These are phyloP conservation scores for Pristionchus arcanus DNA, from an alignment of 2,888 invertebrate genomes.

Conservation along the genomic window DNA sequence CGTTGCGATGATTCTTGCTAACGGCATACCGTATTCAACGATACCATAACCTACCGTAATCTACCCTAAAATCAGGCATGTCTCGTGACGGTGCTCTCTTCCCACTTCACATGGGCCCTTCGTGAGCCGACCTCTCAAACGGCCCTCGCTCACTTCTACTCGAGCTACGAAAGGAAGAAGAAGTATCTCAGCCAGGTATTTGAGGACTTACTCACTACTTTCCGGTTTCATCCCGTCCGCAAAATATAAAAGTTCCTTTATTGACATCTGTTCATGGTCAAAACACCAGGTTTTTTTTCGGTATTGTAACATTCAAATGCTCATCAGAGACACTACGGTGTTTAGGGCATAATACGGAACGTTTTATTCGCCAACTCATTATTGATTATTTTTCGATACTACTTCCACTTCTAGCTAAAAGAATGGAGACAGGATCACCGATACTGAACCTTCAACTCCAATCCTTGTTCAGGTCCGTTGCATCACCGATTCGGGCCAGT, in stretches of 20 bases:
- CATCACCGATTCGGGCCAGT: constrained; percentile 1
- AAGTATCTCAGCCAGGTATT: constrained; percentile 2
- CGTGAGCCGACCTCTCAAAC: not conserved
- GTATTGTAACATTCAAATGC: too few relatives aligned
- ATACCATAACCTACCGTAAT: not conserved
- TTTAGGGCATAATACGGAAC: too few relatives aligned
- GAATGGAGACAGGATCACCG: too few relatives aligned
- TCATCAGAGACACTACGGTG: too few relatives aligned
- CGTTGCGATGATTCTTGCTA: not conserved
- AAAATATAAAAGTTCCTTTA: too few relatives aligned
- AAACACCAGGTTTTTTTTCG: too few relatives aligned
- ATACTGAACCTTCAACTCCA: not conserved
- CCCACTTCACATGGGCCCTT: not conserved
- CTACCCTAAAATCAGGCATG: constrained; percentile 1
- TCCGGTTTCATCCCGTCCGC: too few relatives aligned
- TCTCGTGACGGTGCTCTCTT: not conserved
- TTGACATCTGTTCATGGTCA: too few relatives aligned
- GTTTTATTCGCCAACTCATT: too few relatives aligned
- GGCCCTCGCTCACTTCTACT: not conserved
- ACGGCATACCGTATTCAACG: not conserved
- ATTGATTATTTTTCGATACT: too few relatives aligned
- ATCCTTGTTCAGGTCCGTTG: not conserved
- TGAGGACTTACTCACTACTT: not conserved
- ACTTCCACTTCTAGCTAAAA: too few relatives aligned
- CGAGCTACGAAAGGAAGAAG: constrained; percentile 24